Conservation (phyloP, 1,140 invertebrate genomes). For the Drosophila punjabiensis region DNA sequence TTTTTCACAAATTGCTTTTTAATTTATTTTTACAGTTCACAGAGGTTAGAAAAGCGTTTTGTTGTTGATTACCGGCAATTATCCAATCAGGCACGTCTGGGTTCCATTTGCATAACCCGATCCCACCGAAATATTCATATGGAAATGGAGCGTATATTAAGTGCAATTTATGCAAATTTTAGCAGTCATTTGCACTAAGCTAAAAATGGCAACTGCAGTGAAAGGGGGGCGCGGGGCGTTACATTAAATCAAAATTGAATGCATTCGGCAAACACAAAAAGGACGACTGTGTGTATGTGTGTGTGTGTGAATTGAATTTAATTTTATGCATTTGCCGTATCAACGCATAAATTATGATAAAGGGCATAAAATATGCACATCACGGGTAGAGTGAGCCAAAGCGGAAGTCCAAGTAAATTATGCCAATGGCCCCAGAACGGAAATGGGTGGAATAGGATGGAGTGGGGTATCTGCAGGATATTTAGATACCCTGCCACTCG, state of each 20-base stretch:
- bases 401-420: conserved; percentile 67
- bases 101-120: conserved; percentile 32
- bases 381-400: conserved; percentile 38
- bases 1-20: conserved; percentile 8
- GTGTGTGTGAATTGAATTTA: conserved; percentile 64
- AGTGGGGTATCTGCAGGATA: conserved; percentile 10
- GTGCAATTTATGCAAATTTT: conserved; percentile 64
- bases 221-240: conserved; percentile 39
- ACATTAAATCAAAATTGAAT: conserved; percentile 75
- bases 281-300: conserved; percentile 17
- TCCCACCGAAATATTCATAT: conserved; percentile 31
- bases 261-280: conserved; percentile 59
- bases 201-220: conserved; percentile 29
- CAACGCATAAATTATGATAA: conserved; percentile 75
- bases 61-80: conserved; percentile 52
- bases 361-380: conserved; percentile 69
- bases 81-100: conserved; percentile 45
- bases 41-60: conserved; percentile 25
- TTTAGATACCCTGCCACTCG: conserved; percentile 9
- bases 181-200: conserved; percentile 43
- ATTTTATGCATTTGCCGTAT: conserved; percentile 74
- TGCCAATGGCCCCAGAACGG: conserved; percentile 47
- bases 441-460: conserved; percentile 17
- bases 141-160: conserved; percentile 54
- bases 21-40: conserved; percentile 11